Conservation (phyloP, 37 sponge, comb jelly and placozoan species). For the Haliclona indistincta region DNA sequence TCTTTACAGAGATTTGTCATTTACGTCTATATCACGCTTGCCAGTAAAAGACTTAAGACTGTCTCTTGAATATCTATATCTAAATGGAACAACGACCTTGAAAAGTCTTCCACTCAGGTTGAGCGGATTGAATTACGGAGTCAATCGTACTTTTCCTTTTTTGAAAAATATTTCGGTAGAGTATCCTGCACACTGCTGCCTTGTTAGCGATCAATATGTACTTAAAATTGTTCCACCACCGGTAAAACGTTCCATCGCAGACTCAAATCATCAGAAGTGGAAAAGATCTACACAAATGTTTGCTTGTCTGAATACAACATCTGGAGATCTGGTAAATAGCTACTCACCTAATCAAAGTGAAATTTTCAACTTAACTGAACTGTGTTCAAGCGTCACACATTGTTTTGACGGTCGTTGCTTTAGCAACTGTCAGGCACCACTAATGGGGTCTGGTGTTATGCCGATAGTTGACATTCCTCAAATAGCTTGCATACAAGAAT, state of each 20-base stretch:
- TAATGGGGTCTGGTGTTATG: not conserved
- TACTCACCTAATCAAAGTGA: not conserved
- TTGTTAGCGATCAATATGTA: not conserved
- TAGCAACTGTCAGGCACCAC: not conserved
- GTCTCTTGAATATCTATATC: slow-evolving; percentile 5
- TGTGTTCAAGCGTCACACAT: not conserved
- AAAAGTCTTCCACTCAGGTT: not conserved
- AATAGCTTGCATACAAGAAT: not conserved
- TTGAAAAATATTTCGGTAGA: slow-evolving; percentile 17
- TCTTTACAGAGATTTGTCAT: slow-evolving; percentile 25
- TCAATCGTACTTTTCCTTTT: slow-evolving; percentile 35
- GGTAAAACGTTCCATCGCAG: not conserved
- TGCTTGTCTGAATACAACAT: not conserved
- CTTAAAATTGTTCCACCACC: not conserved
- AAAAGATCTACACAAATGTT: not conserved
- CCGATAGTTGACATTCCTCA: not conserved
- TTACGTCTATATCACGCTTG: slow-evolving; percentile 18
- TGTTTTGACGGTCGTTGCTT: slow-evolving; percentile 2
- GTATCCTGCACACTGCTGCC: slow-evolving; percentile 63
- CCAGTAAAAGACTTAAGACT: slow-evolving; percentile 17
- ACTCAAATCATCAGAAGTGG: no score
- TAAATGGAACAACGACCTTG: slow-evolving; percentile 9
- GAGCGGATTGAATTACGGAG: not conserved
- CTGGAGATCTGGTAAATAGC: not conserved
- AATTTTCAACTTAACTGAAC: not conserved